Evolutionary conservation across 2,888 invertebrate genomes (phyloP), one percentile per base, ranked within the genome.

Genomic region (Cheilosia soror): DNA sequence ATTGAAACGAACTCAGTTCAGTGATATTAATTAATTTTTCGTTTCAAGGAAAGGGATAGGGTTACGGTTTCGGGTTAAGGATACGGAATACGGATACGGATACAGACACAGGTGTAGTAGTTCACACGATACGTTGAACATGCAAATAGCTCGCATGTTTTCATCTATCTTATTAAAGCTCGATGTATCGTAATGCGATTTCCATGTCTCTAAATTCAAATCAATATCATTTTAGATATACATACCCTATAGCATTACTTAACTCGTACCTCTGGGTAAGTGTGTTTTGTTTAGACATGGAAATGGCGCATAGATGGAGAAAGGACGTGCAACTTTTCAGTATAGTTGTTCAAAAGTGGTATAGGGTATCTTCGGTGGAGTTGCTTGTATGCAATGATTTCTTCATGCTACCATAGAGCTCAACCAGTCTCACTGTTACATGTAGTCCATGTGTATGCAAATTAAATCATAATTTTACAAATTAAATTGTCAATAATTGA

Each of bases 161-260:
- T 73, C 62, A 68, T 83, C 60, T 77, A 66, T 83, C 72, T 83
- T 63, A 83, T 78, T 78, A 83, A 63, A 78, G 68, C 72, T 68
- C 49, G 62, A 72, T 73, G 77, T 69, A 73, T 62, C 44, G 78
- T 78, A 83, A 83, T 83, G 83, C 68, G 68, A 78, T 78, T 83
- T 83, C 58, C 78, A 44, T 83, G 83, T 83, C 73, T 73, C 62
- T 57, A 63, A 73, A 58, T 69, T 78, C 78, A 63, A 73, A 83
- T 78, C 73, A 78, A 83, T 78, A 73, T 69, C 55, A 62, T 71
- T 82, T 77, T 71, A 47, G 20, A 57, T 27, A 57, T 31, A 11
- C 37, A 6, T 51, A 51, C 15, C 7, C n/a, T 69, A 25, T 58
- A 27, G n/a, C 40, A 20, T 20, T 20, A 20, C 20, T 20, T 20